A percentile compares a stretch with the other conserved stretches of the same genome.
phyloP scores from a whole-genome alignment of 2,888 invertebrate species.

The Cerceris rybyensis region DNA sequence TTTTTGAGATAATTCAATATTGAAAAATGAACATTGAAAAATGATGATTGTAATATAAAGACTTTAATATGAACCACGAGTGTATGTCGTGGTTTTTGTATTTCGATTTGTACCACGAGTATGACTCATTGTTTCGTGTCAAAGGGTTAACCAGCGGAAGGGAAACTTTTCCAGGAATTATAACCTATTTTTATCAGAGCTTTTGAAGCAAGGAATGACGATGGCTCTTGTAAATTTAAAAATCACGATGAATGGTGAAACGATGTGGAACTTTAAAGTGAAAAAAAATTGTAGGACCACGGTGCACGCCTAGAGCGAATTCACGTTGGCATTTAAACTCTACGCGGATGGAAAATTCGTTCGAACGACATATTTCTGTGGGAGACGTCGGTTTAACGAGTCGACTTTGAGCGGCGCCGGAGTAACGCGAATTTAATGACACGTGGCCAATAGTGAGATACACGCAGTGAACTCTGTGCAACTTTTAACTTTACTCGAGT shows the following conservation, averaged over 20 bases:
- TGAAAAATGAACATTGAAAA: too few relatives aligned
- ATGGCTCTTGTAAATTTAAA: neutral
- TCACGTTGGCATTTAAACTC: neutral
- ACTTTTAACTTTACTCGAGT: too few relatives aligned
- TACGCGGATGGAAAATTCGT: neutral
- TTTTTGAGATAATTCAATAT: too few relatives aligned
- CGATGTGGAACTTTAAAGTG: neutral
- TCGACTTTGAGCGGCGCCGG: neutral
- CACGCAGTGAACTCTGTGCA: neutral
- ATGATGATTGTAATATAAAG: too few relatives aligned
- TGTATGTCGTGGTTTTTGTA: too few relatives aligned
- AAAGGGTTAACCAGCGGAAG: slow-evolving; percentile 23
- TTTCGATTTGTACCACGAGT: too few relatives aligned
- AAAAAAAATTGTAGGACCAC: neutral
- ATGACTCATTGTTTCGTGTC: neutral
- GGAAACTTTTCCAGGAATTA: slow-evolving; percentile 26
- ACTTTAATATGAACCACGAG: too few relatives aligned
- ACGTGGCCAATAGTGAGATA: slow-evolving; percentile 39
- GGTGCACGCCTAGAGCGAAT: neutral
- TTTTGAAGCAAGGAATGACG: neutral
- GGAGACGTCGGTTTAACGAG: slow-evolving; percentile 6
- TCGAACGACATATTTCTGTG: neutral
- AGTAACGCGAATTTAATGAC: slow-evolving; percentile 32
- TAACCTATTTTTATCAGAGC: slow-evolving; percentile 17
- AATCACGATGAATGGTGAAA: neutral